These are phyloP conservation scores for Berghia stephanieae DNA, from an alignment of 1,140 invertebrate species.

Conservation along the genomic window DNA sequence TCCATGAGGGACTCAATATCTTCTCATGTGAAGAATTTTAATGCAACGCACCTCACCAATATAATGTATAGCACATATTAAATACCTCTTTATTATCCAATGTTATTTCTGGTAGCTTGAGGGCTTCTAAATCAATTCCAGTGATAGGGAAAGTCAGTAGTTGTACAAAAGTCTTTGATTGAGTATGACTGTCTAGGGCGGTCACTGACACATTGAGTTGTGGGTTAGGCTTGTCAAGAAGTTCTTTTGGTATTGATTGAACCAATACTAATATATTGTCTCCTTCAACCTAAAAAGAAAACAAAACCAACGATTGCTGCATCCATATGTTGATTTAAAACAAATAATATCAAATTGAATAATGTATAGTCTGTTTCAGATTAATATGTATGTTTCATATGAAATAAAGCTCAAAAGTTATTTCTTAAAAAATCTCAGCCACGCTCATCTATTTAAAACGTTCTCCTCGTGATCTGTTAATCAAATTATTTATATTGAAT, in stretches of 20 bases:
- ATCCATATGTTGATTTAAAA: not conserved
- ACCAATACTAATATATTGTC: constrained; percentile 34
- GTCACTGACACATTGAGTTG: constrained; percentile 39
- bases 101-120: constrained; percentile 43
- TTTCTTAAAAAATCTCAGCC: too few species aligned
- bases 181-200: constrained; percentile 48
- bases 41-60: too few species aligned
- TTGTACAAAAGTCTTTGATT: constrained; percentile 36
- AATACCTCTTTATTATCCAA: constrained; percentile 34
- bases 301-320: not conserved
- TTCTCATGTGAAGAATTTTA: too few species aligned
- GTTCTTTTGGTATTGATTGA: constrained; percentile 32
- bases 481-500: too few species aligned
- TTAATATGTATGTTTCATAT: too few species aligned
- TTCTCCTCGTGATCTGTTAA: too few species aligned
- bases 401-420: too few species aligned
- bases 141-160: constrained; percentile 44
- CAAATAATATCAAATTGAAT: not conserved
- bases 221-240: constrained; percentile 37
- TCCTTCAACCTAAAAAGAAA: constrained; percentile 37
- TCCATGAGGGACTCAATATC: too few species aligned
- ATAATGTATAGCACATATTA: too few species aligned
- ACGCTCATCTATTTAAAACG: too few species aligned
- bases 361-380: too few species aligned
- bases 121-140: constrained; percentile 39